Percentiles rank a stretch among this genome's conserved stretches.
Conservation (phyloP, 2,888 invertebrate genomes). For the Argynnis bischoffii region DNA sequence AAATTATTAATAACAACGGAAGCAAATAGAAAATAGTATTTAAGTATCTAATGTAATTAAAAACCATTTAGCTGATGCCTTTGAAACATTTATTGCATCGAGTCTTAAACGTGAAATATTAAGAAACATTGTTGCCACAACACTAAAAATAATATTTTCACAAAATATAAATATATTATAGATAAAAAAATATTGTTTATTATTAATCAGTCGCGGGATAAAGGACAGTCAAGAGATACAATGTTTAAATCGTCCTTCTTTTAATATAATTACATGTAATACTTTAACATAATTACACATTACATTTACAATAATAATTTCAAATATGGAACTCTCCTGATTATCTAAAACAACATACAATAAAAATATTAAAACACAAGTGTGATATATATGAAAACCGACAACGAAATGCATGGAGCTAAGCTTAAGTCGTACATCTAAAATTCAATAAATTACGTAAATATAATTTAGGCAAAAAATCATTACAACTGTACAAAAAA, state of each 20-base stretch:
- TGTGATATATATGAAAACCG: conserved; percentile 67
- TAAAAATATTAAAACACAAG: conserved; percentile 65
- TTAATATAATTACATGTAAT: conserved; percentile 81
- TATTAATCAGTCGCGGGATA: conserved; percentile 36
- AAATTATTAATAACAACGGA: background rate
- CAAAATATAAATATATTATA: conserved; percentile 36
- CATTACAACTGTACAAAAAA: conserved; percentile 69
- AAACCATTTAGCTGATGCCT: conserved; percentile 32
- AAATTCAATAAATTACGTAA: conserved; percentile 79
- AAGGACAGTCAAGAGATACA: conserved; percentile 50
- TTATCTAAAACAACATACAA: conserved; percentile 69
- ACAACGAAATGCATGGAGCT: conserved; percentile 77
- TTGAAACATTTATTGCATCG: conserved; percentile 34
- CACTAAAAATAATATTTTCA: conserved; percentile 30
- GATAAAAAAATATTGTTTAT: conserved; percentile 31
- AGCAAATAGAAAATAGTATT: background rate
- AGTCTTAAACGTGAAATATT: conserved; percentile 25
- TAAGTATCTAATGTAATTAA: conserved; percentile 7
- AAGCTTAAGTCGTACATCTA: conserved; percentile 66
- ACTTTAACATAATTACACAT: conserved; percentile 82
- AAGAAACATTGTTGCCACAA: conserved; percentile 37
- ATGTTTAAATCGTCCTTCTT: conserved; percentile 77
- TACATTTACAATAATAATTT: conserved; percentile 81
- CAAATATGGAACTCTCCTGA: conserved; percentile 77
- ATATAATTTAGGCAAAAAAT: conserved; percentile 76